phyloP scores from a whole-genome alignment of 2,797 vertebrate genomes.

The Pangasius macronema region DNA sequence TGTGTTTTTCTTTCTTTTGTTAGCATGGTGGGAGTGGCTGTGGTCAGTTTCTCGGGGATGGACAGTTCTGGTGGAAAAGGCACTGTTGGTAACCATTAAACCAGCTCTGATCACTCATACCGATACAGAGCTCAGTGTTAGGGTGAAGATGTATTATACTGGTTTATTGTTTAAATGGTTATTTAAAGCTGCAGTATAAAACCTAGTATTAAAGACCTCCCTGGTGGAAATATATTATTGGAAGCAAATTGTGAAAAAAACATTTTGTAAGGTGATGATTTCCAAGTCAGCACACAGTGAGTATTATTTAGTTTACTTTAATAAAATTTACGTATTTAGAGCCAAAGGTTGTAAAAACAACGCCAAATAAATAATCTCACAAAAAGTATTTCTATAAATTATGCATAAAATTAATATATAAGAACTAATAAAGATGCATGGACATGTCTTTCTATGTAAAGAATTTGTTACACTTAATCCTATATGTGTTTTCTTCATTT shows the following conservation, averaged over 20 bases:
- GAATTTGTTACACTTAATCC: too few species aligned
- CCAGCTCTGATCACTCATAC: background rate
- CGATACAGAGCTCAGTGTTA: background rate
- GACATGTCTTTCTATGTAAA: background rate
- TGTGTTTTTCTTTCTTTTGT: constrained; percentile 42
- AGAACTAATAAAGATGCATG: background rate
- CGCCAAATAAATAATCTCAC: background rate
- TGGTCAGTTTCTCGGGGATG: constrained; percentile 91
- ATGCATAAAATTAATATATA: background rate
- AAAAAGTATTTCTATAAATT: background rate
- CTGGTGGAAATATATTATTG: background rate
- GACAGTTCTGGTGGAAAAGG: constrained; percentile 84
- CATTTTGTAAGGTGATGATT: background rate
- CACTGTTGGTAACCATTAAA: constrained; percentile 77
- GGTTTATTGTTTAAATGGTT: background rate
- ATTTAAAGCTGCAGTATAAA: background rate
- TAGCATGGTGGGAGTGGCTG: constrained; percentile 91
- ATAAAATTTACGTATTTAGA: too few species aligned
- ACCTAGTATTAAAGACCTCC: background rate
- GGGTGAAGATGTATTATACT: background rate
- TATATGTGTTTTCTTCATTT: too few species aligned
- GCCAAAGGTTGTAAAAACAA: background rate
- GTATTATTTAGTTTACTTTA: too few species aligned
- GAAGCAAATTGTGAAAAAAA: background rate
- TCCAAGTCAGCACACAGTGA: background rate